Evolutionary conservation across 2,113 vertebrate genomes (phyloP).

Genomic region (Patagioenas fasciata): DNA sequence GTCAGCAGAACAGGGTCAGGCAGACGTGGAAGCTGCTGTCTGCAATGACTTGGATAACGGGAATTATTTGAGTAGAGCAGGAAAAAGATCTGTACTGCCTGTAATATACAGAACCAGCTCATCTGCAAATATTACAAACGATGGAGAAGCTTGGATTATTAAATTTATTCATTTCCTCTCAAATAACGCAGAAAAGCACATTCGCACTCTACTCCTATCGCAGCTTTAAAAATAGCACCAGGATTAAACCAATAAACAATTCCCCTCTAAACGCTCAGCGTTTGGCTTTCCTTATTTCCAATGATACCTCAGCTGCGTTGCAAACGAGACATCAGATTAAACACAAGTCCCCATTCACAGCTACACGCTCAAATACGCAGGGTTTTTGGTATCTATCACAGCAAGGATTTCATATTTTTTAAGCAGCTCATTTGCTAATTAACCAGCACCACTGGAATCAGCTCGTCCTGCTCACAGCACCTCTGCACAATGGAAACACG

Average conservation of each 20-base stretch:
- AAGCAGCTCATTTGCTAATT: neutral
- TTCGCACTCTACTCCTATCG: neutral
- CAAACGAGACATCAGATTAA: neutral
- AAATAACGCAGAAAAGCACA: neutral
- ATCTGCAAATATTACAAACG: neutral
- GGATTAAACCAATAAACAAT: neutral
- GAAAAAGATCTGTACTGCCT: neutral
- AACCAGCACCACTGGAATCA: neutral
- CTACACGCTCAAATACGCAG: fast-evolving
- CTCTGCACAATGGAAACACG: neutral
- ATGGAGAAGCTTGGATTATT: neutral
- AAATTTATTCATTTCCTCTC: neutral
- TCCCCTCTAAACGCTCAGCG: neutral
- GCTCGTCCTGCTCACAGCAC: neutral
- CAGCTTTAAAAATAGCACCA: neutral
- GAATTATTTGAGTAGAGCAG: neutral
- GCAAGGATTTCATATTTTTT: neutral
- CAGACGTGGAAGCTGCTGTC: neutral
- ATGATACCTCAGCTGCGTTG: neutral
- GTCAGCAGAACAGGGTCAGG: neutral
- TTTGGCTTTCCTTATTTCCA: neutral
- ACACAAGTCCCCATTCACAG: neutral
- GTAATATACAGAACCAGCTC: neutral
- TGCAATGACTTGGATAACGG: neutral
- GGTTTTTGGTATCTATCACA: neutral